phyloP scores from a whole-genome alignment of 1,140 invertebrate species.

The Helicorthomorpha holstii region DNA sequence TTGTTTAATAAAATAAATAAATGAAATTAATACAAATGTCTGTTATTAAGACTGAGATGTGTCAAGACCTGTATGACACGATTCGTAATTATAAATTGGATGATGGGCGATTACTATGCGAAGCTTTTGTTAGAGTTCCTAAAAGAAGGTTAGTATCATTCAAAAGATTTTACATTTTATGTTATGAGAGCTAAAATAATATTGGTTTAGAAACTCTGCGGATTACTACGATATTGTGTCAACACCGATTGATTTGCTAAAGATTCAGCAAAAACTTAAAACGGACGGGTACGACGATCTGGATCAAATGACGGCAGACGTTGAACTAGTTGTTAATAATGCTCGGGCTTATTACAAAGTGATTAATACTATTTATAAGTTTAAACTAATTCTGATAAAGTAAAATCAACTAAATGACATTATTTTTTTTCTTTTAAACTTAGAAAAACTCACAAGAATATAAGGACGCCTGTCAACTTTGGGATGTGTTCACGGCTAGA shows the following conservation, averaged over 20 bases:
- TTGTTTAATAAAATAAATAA: no score
- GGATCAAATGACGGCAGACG: slow-evolving; percentile 67
- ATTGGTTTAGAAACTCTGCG: slow-evolving; percentile 22
- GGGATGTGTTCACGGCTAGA: slow-evolving; percentile 55
- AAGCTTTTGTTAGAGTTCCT: slow-evolving; percentile 83
- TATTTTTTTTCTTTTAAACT: slow-evolving; percentile 11
- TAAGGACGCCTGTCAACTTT: slow-evolving; percentile 77
- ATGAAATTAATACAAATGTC: no score
- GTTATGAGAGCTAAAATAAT: neutral
- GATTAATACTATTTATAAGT: slow-evolving; percentile 14
- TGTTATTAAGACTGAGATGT: slow-evolving; percentile 45
- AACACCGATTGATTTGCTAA: slow-evolving; percentile 81
- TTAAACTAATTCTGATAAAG: no score
- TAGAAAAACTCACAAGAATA: slow-evolving; percentile 64
- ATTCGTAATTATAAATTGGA: slow-evolving; percentile 81
- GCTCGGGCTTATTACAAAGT: slow-evolving; percentile 85
- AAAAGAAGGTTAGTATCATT: slow-evolving; percentile 46
- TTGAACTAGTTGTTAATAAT: slow-evolving; percentile 75
- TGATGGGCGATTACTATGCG: slow-evolving; percentile 75
- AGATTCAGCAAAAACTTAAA: slow-evolving; percentile 90
- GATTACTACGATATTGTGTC: slow-evolving; percentile 45
- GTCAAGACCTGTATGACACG: slow-evolving; percentile 81
- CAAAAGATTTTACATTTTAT: slow-evolving; percentile 1
- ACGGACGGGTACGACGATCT: slow-evolving; percentile 84
- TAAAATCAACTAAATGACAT: neutral